Percentiles rank a stretch among this genome's conserved stretches.
Evolutionary conservation across 2,797 vertebrate genomes (phyloP).

Genomic region (Nasua narica): DNA sequence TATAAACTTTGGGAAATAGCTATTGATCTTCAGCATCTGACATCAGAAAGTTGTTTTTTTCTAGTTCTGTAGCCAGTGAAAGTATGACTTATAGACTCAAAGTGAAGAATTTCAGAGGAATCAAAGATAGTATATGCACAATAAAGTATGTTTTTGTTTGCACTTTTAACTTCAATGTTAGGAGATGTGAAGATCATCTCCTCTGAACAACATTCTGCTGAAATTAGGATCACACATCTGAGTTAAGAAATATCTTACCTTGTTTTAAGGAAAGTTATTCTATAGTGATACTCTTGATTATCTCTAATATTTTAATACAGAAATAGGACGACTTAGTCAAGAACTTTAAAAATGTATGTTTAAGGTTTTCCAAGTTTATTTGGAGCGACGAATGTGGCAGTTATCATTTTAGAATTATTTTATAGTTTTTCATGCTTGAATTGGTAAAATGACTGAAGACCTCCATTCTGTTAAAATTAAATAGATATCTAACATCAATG

Average conservation of each 20-base stretch:
- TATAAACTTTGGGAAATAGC: slow-evolving; percentile 84
- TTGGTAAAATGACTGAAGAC: neutral
- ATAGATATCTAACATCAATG: neutral
- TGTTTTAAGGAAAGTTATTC: neutral
- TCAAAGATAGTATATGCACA: slow-evolving; percentile 55
- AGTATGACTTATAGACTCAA: slow-evolving; percentile 73
- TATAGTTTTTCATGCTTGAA: neutral
- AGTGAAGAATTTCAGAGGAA: slow-evolving; percentile 72
- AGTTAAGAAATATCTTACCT: neutral
- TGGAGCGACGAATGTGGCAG: neutral
- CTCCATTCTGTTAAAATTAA: neutral
- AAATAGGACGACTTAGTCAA: neutral
- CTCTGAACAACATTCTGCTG: slow-evolving; percentile 67
- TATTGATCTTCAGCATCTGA: slow-evolving; percentile 86
- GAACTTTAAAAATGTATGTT: neutral
- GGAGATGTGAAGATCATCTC: slow-evolving; percentile 48
- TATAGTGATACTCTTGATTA: neutral
- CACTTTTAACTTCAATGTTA: slow-evolving; percentile 71
- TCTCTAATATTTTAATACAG: neutral
- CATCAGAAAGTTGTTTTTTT: slow-evolving; percentile 74
- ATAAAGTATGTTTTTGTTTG: slow-evolving; percentile 60
- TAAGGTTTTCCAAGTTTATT: neutral
- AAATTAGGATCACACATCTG: slow-evolving; percentile 47
- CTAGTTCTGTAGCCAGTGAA: slow-evolving; percentile 68
- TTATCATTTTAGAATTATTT: neutral